These are phyloP conservation scores for Sphecodes monilicornis DNA, from an alignment of 2,888 invertebrate species.

Conservation along the genomic window DNA sequence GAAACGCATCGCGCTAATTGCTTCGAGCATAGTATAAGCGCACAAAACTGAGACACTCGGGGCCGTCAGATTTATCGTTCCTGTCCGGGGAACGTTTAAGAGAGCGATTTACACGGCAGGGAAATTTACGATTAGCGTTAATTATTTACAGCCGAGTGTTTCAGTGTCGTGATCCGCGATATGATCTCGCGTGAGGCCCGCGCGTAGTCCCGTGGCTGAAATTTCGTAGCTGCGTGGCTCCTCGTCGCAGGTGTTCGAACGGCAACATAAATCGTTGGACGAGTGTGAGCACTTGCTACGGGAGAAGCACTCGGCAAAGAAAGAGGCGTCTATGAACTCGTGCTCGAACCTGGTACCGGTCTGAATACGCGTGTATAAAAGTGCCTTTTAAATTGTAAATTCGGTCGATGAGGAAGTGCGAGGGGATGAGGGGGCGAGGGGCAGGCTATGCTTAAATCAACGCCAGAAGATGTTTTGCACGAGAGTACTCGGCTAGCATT, in stretches of 20 bases:
- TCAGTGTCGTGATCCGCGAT: conserved; percentile 33
- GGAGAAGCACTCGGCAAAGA: conserved; percentile 55
- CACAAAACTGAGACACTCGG: not conserved
- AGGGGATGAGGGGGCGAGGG: not conserved
- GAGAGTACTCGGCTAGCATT: conserved; percentile 33
- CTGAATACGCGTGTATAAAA: conserved; percentile 56
- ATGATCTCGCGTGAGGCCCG: conserved; percentile 11
- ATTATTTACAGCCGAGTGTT: conserved; percentile 45
- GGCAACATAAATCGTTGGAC: conserved; percentile 60
- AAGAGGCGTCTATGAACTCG: conserved; percentile 58
- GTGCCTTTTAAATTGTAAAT: conserved; percentile 64
- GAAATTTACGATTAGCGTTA: conserved; percentile 35
- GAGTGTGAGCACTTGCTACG: conserved; percentile 42
- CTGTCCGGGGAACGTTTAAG: conserved; percentile 4
- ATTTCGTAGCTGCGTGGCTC: conserved; percentile 21
- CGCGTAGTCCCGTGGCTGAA: conserved; percentile 5
- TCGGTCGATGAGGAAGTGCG: conserved; percentile 18
- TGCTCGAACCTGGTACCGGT: conserved; percentile 52
- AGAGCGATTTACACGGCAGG: not conserved
- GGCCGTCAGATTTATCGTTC: not conserved
- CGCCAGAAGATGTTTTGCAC: conserved; percentile 56
- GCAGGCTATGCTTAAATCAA: conserved; percentile 50
- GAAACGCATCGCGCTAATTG: conserved; percentile 11
- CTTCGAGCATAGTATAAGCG: not conserved
- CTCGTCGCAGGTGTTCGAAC: conserved; percentile 56